Evolutionary conservation across 2,888 invertebrate species (phyloP).

Genomic region (Eupithecia insigniata): DNA sequence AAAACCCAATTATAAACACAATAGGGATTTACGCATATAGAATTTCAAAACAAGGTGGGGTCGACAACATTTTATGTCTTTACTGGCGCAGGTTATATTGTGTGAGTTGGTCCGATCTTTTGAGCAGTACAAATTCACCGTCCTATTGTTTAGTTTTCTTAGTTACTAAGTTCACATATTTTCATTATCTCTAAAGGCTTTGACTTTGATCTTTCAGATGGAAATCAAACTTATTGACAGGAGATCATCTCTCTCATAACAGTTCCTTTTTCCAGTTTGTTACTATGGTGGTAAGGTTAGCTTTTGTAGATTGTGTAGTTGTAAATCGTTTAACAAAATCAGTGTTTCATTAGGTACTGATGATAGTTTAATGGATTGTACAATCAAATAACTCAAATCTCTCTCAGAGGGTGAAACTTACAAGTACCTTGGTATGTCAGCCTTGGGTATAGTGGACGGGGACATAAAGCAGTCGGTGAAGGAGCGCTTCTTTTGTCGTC

Average conservation of each 20-base stretch:
- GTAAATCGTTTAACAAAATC: no score
- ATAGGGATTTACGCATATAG: slow-evolving; percentile 6
- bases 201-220: neutral
- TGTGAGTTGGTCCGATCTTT: neutral
- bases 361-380: no score
- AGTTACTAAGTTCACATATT: neutral
- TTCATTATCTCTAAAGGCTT: neutral
- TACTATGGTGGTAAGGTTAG: neutral
- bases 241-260: neutral
- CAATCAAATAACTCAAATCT: no score
- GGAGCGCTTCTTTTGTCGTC: no score
- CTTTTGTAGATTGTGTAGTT: no score
- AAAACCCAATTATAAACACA: slow-evolving; percentile 10
- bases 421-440: no score
- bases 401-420: no score
- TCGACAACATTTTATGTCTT: neutral
- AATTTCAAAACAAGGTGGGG: neutral
- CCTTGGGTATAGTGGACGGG: no score
- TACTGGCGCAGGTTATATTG: neutral
- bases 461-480: no score
- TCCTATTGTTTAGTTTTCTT: neutral
- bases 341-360: no score
- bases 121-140: neutral
- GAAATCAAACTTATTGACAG: neutral
- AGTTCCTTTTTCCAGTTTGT: neutral